Evolutionary conservation across 2,113 vertebrate species (phyloP), one percentile per base, ranked within the genome.

Genomic region (Scomber scombrus): DNA sequence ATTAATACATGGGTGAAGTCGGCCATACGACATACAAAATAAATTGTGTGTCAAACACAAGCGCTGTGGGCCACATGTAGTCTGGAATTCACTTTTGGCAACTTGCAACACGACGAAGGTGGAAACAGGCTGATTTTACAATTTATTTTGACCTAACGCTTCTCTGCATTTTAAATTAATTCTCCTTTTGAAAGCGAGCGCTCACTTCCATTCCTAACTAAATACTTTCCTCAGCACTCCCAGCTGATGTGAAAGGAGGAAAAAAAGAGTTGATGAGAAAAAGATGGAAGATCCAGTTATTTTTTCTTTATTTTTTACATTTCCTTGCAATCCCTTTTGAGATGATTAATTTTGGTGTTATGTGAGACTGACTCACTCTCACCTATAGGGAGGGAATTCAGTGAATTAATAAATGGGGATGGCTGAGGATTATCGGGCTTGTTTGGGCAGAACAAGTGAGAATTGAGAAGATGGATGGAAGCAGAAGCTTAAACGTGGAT

Each of bases 1-100:
- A 85, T 77, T 66, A 77, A 69, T 68, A 80, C 16, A 14, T 60
- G 76, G 51, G 69, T 66, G 72, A 83, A 71, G 63, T 70, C 69
- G 29, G 61, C 84, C 16, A 12, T 65, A 16, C 1, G 61, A 82
- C 66, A 60, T 26, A 73, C 15, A n/a, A 67, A 77, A 83, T 67
- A 31, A 68, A 86, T 60, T 21, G 54, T 40, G 43, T 79, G 43
- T 56, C 65, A 67, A 51, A 61, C 49, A 58, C 74, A 68, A 75
- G 40, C 45, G 26, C 68, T 52, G 55, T 57, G 75, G 78, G 67
- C 40, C 2, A 54, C 43, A 43, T 7, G 40, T 26, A 82, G 62
- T 46, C 47, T 11, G 5, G 46, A 11, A 56, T 4, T 21, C 13
- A 73, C 75, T 29, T 80, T 29, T 51, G 49, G 18, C 46, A 66